Percentiles rank a stretch among this genome's conserved stretches.
Conservation (phyloP, 1,140 invertebrate genomes). For the Bilobella aurantiaca region DNA sequence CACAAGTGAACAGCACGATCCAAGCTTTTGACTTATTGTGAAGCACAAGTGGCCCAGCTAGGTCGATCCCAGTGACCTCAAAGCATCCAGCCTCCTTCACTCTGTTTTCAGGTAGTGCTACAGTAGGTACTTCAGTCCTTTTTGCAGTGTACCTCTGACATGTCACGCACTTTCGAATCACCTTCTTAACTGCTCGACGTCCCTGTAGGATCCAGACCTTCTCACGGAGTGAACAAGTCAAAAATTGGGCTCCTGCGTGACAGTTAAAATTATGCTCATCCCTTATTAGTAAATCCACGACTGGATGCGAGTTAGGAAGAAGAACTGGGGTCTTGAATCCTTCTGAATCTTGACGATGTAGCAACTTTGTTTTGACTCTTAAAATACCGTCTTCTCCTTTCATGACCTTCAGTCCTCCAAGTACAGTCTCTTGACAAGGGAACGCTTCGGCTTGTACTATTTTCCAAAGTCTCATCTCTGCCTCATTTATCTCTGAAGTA, state of each 20-base stretch:
- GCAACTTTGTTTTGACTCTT: not conserved
- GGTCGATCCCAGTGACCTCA: too few relatives aligned
- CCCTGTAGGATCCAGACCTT: not conserved
- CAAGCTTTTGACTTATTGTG: too few relatives aligned
- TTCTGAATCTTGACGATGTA: not conserved
- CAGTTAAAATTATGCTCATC: not conserved
- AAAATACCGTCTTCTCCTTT: not conserved
- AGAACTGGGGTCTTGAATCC: not conserved
- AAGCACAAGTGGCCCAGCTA: too few relatives aligned
- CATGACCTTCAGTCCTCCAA: not conserved
- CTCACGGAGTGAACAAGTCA: not conserved
- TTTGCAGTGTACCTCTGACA: not conserved
- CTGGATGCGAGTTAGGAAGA: not conserved
- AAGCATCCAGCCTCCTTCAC: not conserved
- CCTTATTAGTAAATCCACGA: not conserved
- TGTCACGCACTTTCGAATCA: not conserved
- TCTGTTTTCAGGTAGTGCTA: not conserved
- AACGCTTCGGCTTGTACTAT: conserved; percentile 6
- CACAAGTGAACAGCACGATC: too few relatives aligned
- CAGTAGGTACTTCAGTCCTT: not conserved
- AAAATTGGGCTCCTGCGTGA: not conserved
- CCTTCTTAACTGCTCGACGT: not conserved
- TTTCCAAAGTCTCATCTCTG: too few relatives aligned
- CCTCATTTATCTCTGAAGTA: too few relatives aligned
- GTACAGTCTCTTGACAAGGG: not conserved